phyloP scores from a whole-genome alignment of 2,113 vertebrate genomes.

The Stomatorhinus ivindoensis region DNA sequence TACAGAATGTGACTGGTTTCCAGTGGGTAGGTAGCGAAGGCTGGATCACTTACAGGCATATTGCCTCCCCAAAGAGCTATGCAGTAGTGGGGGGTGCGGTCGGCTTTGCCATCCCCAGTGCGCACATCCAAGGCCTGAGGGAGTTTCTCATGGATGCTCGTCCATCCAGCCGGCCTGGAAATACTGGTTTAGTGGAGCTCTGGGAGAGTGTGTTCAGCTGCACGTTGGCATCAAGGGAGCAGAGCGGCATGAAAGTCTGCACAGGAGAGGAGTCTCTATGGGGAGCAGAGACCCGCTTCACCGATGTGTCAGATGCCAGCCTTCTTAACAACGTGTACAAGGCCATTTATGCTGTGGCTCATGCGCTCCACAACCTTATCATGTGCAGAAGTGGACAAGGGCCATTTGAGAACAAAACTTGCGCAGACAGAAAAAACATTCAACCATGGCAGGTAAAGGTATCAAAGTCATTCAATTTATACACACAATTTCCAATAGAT shows the following conservation, averaged over 20 bases:
- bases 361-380: slow-evolving; percentile 53
- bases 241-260: slow-evolving; percentile 35
- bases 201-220: slow-evolving; percentile 62
- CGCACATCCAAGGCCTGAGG: slow-evolving; percentile 55
- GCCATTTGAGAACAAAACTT: slow-evolving; percentile 54
- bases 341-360: slow-evolving; percentile 57
- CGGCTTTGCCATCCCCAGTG: slow-evolving; percentile 58
- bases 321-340: slow-evolving; percentile 65
- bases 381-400: slow-evolving; percentile 49
- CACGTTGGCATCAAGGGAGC: slow-evolving; percentile 31
- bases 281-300: slow-evolving; percentile 47
- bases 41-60: slow-evolving; percentile 63
- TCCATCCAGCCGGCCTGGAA: slow-evolving; percentile 47
- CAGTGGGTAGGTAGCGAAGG: slow-evolving; percentile 69
- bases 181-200: slow-evolving; percentile 54
- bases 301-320: slow-evolving; percentile 61
- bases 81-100: slow-evolving; percentile 60
- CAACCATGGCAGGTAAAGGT: slow-evolving; percentile 59
- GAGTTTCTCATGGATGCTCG: slow-evolving; percentile 49
- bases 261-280: slow-evolving; percentile 54
- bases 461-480: background rate
- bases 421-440: slow-evolving; percentile 45
- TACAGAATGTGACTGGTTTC: slow-evolving; percentile 57
- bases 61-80: slow-evolving; percentile 51
- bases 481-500: background rate